Conservation (phyloP, 2,797 vertebrate species). For the Falco biarmicus region DNA sequence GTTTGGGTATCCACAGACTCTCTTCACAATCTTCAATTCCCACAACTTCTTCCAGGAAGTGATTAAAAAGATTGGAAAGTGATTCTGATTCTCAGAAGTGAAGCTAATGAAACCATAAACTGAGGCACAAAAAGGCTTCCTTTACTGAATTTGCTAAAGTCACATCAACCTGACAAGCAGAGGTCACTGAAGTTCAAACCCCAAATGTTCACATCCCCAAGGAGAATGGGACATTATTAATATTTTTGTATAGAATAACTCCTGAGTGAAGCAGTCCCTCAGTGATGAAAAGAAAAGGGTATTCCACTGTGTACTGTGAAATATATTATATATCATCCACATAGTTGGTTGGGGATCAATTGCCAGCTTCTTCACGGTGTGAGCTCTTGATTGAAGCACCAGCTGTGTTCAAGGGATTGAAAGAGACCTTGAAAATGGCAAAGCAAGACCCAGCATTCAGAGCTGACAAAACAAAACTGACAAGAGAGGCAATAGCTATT, state of each 20-base stretch:
- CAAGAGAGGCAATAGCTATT: slow-evolving; percentile 70
- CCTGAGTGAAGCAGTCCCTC: slow-evolving; percentile 59
- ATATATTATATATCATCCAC: slow-evolving; percentile 68
- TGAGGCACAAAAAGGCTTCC: slow-evolving; percentile 23
- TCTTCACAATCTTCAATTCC: background rate
- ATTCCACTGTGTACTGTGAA: slow-evolving; percentile 68
- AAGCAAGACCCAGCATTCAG: slow-evolving; percentile 73
- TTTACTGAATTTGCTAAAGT: slow-evolving; percentile 69
- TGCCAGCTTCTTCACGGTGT: slow-evolving; percentile 75
- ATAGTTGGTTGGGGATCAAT: slow-evolving; percentile 69
- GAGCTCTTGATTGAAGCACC: slow-evolving; percentile 77
- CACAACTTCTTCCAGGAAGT: background rate
- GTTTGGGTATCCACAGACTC: background rate
- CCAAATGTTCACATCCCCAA: slow-evolving; percentile 65
- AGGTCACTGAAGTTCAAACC: slow-evolving; percentile 71
- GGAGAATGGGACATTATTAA: slow-evolving; percentile 70
- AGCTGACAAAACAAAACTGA: slow-evolving; percentile 77
- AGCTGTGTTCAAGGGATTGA: slow-evolving; percentile 78
- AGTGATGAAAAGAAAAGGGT: slow-evolving; percentile 69
- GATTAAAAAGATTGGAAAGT: slow-evolving; percentile 31
- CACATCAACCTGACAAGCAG: slow-evolving; percentile 72
- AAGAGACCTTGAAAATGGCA: slow-evolving; percentile 81
- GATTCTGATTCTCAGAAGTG: background rate
- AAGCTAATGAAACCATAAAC: slow-evolving; percentile 14
- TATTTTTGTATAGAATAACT: slow-evolving; percentile 75